These are phyloP conservation scores for Trematomus loennbergii DNA, from an alignment of 2,113 vertebrate genomes.

Conservation along the genomic window DNA sequence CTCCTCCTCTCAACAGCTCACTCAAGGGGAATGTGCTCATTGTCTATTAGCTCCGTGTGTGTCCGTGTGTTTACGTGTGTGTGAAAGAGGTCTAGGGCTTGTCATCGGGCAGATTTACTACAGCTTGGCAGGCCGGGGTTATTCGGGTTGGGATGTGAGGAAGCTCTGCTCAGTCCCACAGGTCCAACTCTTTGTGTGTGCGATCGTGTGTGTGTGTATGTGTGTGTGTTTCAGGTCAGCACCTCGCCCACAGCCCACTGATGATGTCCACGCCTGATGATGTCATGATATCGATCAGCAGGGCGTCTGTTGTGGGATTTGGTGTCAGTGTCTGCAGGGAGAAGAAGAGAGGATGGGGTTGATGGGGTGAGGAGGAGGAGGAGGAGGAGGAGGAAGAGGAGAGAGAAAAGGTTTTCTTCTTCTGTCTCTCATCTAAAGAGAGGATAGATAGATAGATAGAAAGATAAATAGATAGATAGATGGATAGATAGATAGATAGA, in stretches of 20 bases:
- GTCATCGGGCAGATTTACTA: slow-evolving; percentile 74
- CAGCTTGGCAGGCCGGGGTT: slow-evolving; percentile 58
- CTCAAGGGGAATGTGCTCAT: slow-evolving; percentile 71
- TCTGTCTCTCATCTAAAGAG: neutral
- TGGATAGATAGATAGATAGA: neutral
- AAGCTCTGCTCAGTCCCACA: slow-evolving; percentile 51
- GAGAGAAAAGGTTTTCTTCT: neutral
- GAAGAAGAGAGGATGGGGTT: slow-evolving; percentile 14
- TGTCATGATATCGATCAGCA: slow-evolving; percentile 80
- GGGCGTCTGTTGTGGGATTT: slow-evolving; percentile 77
- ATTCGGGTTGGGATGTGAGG: slow-evolving; percentile 22
- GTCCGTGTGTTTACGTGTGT: slow-evolving; percentile 62
- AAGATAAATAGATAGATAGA: slow-evolving; percentile 6
- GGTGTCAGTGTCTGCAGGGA: slow-evolving; percentile 74
- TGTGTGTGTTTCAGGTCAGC: slow-evolving; percentile 61
- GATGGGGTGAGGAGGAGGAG: slow-evolving; percentile 25
- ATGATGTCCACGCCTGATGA: slow-evolving; percentile 77
- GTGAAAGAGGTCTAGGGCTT: slow-evolving; percentile 60
- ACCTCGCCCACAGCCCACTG: slow-evolving; percentile 64
- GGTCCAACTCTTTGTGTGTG: slow-evolving; percentile 41
- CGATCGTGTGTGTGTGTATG: slow-evolving; percentile 12
- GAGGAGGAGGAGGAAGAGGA: slow-evolving; percentile 14
- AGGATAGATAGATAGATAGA: slow-evolving; percentile 23
- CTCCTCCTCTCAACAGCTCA: slow-evolving; percentile 57
- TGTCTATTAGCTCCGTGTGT: slow-evolving; percentile 60